Conservation (phyloP, 1,140 invertebrate genomes). For the Cydia fagiglandana region DNA sequence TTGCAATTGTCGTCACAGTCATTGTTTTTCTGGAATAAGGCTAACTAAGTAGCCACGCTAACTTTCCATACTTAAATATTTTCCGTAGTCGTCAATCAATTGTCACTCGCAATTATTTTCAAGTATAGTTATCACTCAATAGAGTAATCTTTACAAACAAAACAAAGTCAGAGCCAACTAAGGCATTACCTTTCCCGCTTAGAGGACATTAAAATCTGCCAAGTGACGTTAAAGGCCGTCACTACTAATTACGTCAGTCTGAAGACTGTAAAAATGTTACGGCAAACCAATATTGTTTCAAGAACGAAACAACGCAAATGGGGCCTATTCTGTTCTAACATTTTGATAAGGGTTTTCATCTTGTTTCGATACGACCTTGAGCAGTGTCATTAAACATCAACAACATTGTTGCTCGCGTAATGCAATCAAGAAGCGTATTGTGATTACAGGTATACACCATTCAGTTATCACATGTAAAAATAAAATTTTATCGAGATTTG, state of each 20-base stretch:
- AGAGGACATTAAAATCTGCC: not conserved
- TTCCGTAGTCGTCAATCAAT: not conserved
- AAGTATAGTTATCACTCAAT: not conserved
- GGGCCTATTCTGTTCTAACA: too few species aligned
- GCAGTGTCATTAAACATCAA: too few species aligned
- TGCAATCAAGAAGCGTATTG: too few species aligned
- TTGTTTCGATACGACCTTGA: too few species aligned
- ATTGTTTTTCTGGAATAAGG: constrained; percentile 9
- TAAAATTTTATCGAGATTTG: too few species aligned
- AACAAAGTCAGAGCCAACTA: not conserved
- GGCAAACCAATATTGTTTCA: not conserved
- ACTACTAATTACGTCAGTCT: not conserved
- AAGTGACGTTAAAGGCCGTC: not conserved
- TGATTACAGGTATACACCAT: too few species aligned
- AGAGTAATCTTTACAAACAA: not conserved
- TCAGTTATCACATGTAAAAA: too few species aligned
- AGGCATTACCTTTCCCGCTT: not conserved
- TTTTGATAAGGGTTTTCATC: too few species aligned
- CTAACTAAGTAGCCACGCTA: not conserved
- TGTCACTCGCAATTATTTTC: not conserved
- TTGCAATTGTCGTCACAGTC: not conserved
- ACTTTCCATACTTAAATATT: not conserved
- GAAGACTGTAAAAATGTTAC: not conserved
- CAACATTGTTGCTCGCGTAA: too few species aligned
- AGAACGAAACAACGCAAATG: not conserved